Base-by-base conservation (phyloP, 1,140 invertebrate genomes). In the Meteorus sp. region DNA sequence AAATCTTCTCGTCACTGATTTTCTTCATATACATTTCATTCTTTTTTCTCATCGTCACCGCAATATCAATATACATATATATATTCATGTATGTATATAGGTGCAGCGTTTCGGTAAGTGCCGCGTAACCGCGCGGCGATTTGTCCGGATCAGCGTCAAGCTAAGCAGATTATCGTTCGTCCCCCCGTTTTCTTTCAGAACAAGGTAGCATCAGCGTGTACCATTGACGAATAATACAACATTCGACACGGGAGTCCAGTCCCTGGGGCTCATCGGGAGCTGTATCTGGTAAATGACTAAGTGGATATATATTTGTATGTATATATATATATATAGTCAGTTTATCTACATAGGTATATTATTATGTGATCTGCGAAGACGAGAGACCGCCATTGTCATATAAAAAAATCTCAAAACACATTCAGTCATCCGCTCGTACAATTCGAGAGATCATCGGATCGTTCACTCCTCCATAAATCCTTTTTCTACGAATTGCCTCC, bases 71-170 rank as follows among this genome's bases (percentile, higher is more conserved):
- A 29, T 29, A 5, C 9, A 5, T 29, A 5, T 29, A 5, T 9
- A 5, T 9, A 29, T 29, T 29, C 27, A 29, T 5, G 13, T 22
- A 45, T 20, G 43, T 23, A 51, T 47, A 35, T 41, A 15, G 22
- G 31, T 13, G 17, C 20, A 27, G n/a, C 15, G 20, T 2, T 22
- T 35, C 11, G 50, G 33, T 71, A 76, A 76, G 68, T 72, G 74
- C 69, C 69, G 72, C 73, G 75, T 77, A 77, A 78, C 70, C 74
- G 69, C 65, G 70, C 71, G 52, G 68, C 71, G 75, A 79, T 79
- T 77, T 75, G 72, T 78, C 70, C 77, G 74, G 76, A 79, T 79
- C 73, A 78, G 71, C 74, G 75, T 78, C 75, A 76, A 56, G 59
- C 57, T 79, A 79, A 79, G 77, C 71, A 77, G 77, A 79, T 79